phyloP scores from a whole-genome alignment of 2,888 invertebrate genomes.

The Apamea monoglypha region DNA sequence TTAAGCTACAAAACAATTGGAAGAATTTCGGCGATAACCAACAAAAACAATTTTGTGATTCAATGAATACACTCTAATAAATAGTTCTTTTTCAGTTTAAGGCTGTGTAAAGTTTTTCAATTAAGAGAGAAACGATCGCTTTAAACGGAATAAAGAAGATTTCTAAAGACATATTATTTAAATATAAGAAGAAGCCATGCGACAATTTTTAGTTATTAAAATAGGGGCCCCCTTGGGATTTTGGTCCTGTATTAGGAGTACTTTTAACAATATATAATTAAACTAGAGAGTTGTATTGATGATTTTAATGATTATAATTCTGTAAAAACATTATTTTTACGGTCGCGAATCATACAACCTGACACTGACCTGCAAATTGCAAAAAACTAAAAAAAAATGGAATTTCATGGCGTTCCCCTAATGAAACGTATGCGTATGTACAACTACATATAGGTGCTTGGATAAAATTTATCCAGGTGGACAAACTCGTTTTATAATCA shows the following conservation, averaged over 20 bases:
- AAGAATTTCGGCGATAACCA: conserved; percentile 71
- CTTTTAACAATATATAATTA: too few relatives aligned
- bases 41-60: conserved; percentile 83
- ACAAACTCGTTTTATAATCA: not conserved
- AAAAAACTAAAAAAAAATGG: too few relatives aligned
- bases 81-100: conserved; percentile 73
- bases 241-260: too few relatives aligned
- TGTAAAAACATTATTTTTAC: too few relatives aligned
- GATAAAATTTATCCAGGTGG: not conserved
- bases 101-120: conserved; percentile 82
- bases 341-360: too few relatives aligned
- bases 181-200: not conserved
- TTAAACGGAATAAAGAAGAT: conserved; percentile 54
- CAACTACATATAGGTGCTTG: not conserved
- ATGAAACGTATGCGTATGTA: not conserved
- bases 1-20: conserved; percentile 70
- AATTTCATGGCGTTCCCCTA: too few relatives aligned
- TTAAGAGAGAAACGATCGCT: conserved; percentile 75
- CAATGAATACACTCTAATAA: conserved; percentile 75
- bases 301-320: not conserved
- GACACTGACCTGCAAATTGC: too few relatives aligned
- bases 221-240: not conserved
- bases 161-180: conserved; percentile 23
- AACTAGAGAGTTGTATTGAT: not conserved
- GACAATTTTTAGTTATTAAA: not conserved